Conservation (phyloP, 1,140 invertebrate species). For the Latrodectus geometricus region DNA sequence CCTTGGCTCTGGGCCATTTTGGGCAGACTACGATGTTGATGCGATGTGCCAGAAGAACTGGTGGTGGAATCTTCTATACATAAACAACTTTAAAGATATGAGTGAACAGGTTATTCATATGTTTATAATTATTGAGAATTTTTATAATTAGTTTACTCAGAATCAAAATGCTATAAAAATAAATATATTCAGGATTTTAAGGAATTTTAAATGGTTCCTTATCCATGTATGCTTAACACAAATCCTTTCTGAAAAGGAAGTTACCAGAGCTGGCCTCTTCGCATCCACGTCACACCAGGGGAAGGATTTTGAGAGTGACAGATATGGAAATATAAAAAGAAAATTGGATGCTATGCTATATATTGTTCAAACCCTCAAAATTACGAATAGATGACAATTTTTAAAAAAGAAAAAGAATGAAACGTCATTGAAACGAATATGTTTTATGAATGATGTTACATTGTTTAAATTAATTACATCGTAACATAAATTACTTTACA, state of each 20-base stretch:
- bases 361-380: too few relatives aligned
- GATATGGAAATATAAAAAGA: too few relatives aligned
- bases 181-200: background rate
- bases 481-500: too few relatives aligned
- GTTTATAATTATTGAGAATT: background rate
- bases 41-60: conserved; percentile 61
- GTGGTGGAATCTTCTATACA: conserved; percentile 64
- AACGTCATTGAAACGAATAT: too few relatives aligned
- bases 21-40: conserved; percentile 10
- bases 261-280: too few relatives aligned
- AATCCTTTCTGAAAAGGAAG: background rate
- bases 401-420: too few relatives aligned
- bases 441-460: too few relatives aligned
- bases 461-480: too few relatives aligned
- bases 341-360: too few relatives aligned
- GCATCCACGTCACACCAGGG: too few relatives aligned
- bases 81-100: conserved; percentile 57
- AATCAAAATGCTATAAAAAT: background rate
- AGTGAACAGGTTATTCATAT: background rate
- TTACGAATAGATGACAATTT: too few relatives aligned
- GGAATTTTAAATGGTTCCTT: background rate
- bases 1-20: conserved; percentile 40
- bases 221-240: background rate
- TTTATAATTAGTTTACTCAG: background rate
- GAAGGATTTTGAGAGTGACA: too few relatives aligned